These are phyloP conservation scores for Burhinus bistriatus DNA, from an alignment of 2,113 vertebrate species.

Conservation along the genomic window DNA sequence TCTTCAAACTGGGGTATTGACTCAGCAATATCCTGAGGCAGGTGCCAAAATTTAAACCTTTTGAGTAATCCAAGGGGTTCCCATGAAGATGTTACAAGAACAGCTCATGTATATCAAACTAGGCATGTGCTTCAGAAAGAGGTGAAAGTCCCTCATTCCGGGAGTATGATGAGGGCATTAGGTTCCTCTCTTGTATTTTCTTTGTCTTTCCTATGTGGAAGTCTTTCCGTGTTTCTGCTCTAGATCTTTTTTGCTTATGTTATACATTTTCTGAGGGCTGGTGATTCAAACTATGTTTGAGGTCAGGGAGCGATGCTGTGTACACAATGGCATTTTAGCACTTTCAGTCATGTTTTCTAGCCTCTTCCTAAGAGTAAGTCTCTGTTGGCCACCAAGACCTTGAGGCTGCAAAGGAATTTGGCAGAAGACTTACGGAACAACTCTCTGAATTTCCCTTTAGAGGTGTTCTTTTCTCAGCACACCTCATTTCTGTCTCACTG, in stretches of 20 bases:
- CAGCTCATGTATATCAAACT: not conserved
- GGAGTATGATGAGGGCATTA: not conserved
- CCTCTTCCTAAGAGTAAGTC: constrained; percentile 9
- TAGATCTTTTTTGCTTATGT: not conserved
- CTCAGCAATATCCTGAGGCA: not conserved
- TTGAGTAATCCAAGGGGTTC: not conserved
- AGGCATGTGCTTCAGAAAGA: not conserved
- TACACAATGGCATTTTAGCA: constrained; percentile 11
- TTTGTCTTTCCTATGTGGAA: not conserved
- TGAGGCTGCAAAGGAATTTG: constrained; percentile 43
- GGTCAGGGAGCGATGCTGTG: not conserved
- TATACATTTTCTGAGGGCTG: not conserved
- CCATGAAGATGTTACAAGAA: not conserved
- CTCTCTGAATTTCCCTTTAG: constrained; percentile 12
- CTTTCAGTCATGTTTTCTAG: constrained; percentile 15
- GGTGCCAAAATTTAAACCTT: not conserved
- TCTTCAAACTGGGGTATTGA: not conserved
- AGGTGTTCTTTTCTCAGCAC: constrained; percentile 32
- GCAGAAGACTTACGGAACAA: not conserved
- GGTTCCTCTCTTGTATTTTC: not conserved
- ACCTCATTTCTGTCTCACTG: constrained; percentile 43
- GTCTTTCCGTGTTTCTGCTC: not conserved
- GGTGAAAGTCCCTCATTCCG: not conserved
- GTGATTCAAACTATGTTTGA: not conserved
- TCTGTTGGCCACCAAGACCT: constrained; percentile 3